Conservation (phyloP, 2,888 invertebrate genomes). For the Auanema sp. region DNA sequence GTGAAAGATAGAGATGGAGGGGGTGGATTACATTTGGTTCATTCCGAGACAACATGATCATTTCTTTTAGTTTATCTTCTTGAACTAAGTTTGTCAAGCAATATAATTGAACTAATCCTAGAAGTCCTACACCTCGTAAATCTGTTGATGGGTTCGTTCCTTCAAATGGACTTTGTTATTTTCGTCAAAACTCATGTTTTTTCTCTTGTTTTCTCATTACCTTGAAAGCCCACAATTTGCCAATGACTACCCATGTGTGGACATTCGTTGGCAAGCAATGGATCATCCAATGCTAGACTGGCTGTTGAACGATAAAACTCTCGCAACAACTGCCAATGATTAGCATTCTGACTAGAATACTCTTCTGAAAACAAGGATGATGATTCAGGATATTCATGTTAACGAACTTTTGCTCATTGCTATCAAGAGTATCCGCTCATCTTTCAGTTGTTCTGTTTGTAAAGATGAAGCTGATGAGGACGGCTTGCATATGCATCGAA, state of each 20-base stretch:
- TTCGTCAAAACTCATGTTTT: neutral
- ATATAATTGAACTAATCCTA: slow-evolving; percentile 40
- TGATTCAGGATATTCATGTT: neutral
- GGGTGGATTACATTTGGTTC: slow-evolving; percentile 38
- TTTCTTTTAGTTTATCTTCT: slow-evolving; percentile 21
- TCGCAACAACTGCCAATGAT: slow-evolving; percentile 36
- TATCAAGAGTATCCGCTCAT: slow-evolving; percentile 14
- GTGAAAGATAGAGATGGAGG: neutral
- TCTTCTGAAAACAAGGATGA: slow-evolving; percentile 10
- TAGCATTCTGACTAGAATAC: slow-evolving; percentile 10
- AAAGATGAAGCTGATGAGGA: slow-evolving; percentile 3
- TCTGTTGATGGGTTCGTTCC: slow-evolving; percentile 38
- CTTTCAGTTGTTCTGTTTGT: slow-evolving; percentile 8
- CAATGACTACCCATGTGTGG: slow-evolving; percentile 32
- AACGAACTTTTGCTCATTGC: slow-evolving; percentile 17
- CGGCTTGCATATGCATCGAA: slow-evolving; percentile 18
- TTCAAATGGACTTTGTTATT: neutral
- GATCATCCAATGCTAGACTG: slow-evolving; percentile 15
- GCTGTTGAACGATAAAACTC: slow-evolving; percentile 23
- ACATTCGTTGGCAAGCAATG: slow-evolving; percentile 18
- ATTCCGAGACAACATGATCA: slow-evolving; percentile 29
- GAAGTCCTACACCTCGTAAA: slow-evolving; percentile 38
- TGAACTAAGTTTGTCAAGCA: slow-evolving; percentile 23
- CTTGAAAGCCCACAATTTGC: slow-evolving; percentile 43
- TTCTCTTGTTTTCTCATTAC: slow-evolving; percentile 5